phyloP scores from a whole-genome alignment of 1,140 invertebrate species.

The Drosophila takahashii region DNA sequence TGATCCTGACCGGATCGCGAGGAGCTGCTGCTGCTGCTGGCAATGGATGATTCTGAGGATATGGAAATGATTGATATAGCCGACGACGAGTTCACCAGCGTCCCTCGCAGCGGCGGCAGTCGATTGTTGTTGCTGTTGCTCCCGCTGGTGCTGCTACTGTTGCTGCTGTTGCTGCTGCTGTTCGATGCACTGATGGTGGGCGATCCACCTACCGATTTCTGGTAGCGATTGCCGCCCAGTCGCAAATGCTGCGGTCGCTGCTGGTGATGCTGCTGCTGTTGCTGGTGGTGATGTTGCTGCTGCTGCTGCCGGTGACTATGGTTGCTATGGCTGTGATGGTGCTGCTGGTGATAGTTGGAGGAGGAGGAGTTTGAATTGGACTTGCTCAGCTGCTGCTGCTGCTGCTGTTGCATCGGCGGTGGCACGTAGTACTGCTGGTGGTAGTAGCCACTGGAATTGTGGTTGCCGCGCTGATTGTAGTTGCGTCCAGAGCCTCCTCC shows the following conservation, averaged over 20 bases:
- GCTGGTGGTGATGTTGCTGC: slow-evolving; percentile 42
- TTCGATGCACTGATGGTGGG: slow-evolving; percentile 20
- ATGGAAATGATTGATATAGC: slow-evolving; percentile 81
- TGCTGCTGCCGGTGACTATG: slow-evolving; percentile 46
- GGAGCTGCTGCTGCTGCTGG: slow-evolving; percentile 63
- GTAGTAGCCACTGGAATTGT: slow-evolving; percentile 56
- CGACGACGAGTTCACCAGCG: slow-evolving; percentile 72
- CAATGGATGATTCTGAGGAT: slow-evolving; percentile 82
- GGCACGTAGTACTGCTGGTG: slow-evolving; percentile 82
- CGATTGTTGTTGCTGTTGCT: slow-evolving; percentile 34
- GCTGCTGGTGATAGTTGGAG: slow-evolving; percentile 34
- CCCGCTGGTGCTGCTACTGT: slow-evolving; percentile 22
- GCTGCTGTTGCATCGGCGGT: slow-evolving; percentile 80
- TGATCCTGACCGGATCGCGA: slow-evolving; percentile 61
- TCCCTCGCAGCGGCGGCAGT: slow-evolving; percentile 60
- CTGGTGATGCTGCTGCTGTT: slow-evolving; percentile 35
- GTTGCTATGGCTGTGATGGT: slow-evolving; percentile 45
- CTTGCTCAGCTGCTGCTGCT: slow-evolving; percentile 75
- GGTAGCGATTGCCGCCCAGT: slow-evolving; percentile 17
- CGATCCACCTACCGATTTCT: slow-evolving; percentile 28
- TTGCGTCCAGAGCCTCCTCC: slow-evolving; percentile 30
- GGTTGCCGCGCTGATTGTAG: slow-evolving; percentile 31
- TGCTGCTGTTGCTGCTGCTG: slow-evolving; percentile 31
- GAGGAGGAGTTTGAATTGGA: slow-evolving; percentile 41
- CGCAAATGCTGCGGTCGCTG: slow-evolving; percentile 43